A percentile compares a stretch with the other conserved stretches of the same genome.
These are phyloP conservation scores for Gallinago media DNA, from an alignment of 2,113 vertebrate species.

Conservation along the genomic window DNA sequence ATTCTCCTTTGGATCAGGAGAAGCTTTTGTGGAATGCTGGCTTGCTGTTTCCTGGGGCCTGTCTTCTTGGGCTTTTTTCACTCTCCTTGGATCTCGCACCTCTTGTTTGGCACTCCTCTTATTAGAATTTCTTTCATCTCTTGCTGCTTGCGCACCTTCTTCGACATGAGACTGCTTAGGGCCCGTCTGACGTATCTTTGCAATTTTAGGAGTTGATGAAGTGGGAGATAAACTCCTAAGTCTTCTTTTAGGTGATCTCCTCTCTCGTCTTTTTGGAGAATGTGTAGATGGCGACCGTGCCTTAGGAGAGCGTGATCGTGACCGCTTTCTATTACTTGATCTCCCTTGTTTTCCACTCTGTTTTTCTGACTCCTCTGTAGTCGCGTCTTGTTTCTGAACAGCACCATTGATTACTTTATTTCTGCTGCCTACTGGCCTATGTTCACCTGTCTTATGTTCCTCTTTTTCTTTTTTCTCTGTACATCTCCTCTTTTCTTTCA, in stretches of 20 bases:
- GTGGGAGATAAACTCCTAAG: slow-evolving; percentile 87
- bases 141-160: slow-evolving; percentile 72
- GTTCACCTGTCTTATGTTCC: slow-evolving; percentile 81
- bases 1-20: slow-evolving; percentile 86
- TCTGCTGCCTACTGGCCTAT: slow-evolving; percentile 77
- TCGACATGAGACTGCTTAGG: slow-evolving; percentile 79
- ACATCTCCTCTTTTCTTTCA: slow-evolving; percentile 87
- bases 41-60: slow-evolving; percentile 78
- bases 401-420: slow-evolving; percentile 88
- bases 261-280: slow-evolving; percentile 91
- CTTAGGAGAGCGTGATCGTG: slow-evolving; percentile 86
- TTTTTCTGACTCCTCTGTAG: slow-evolving; percentile 80
- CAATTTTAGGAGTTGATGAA: slow-evolving; percentile 78
- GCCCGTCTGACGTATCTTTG: slow-evolving; percentile 80
- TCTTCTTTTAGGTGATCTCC: slow-evolving; percentile 89
- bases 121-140: slow-evolving; percentile 81
- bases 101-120: slow-evolving; percentile 85
- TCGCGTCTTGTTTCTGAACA: slow-evolving; percentile 82
- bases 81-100: slow-evolving; percentile 81
- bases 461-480: slow-evolving; percentile 90
- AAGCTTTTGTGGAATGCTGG: slow-evolving; percentile 78
- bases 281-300: slow-evolving; percentile 84
- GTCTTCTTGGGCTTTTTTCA: slow-evolving; percentile 86
- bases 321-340: slow-evolving; percentile 87
- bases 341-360: slow-evolving; percentile 81